Evolutionary conservation across 2,797 vertebrate species (phyloP).

Genomic region (Thamnophis elegans): DNA sequence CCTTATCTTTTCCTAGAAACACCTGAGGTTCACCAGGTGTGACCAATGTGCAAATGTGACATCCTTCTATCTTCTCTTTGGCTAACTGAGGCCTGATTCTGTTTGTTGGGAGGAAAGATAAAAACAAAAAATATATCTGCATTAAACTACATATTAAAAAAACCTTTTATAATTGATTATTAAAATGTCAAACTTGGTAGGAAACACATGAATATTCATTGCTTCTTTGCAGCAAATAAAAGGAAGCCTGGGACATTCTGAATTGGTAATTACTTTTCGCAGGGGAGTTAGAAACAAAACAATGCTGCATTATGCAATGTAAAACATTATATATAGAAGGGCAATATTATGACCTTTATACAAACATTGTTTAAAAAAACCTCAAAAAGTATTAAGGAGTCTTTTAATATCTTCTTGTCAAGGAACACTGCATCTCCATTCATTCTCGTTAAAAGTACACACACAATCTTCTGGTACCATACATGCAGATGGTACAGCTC

Average conservation of each 20-base stretch:
- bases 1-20: constrained; percentile 95
- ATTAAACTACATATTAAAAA: background rate
- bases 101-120: constrained; percentile 25
- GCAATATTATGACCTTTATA: background rate
- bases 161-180: background rate
- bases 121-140: background rate
- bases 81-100: constrained; percentile 96
- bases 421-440: background rate
- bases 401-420: background rate
- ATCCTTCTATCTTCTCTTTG: constrained; percentile 96
- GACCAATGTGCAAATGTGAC: constrained; percentile 95
- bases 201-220: background rate
- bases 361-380: background rate
- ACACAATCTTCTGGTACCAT: background rate
- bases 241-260: background rate
- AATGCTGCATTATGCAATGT: background rate
- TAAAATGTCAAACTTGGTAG: constrained; percentile 5
- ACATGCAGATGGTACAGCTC: background rate
- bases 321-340: background rate
- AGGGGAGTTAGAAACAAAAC: background rate
- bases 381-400: background rate
- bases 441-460: background rate
- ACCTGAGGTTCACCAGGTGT: constrained; percentile 95
- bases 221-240: background rate
- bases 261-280: background rate